Evolutionary conservation across 2,888 invertebrate genomes (phyloP).

Genomic region (Macrosiphum euphorbiae): DNA sequence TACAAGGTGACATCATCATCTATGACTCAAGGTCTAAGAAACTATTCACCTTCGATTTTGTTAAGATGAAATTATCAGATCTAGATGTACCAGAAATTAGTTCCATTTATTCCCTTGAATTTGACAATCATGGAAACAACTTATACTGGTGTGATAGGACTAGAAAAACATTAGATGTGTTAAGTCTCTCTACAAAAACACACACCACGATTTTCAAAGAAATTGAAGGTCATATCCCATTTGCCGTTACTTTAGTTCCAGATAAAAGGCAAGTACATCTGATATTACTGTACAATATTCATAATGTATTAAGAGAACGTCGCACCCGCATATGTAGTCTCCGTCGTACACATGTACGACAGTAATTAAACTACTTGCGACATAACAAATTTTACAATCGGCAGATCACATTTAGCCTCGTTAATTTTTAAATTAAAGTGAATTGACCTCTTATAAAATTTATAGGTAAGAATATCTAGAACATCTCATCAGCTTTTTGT

Average conservation of each 20-base stretch:
- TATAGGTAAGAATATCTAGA: too few species aligned
- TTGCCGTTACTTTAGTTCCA: slow-evolving; percentile 79
- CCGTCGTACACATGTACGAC: too few species aligned
- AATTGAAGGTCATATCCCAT: slow-evolving; percentile 75
- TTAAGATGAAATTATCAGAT: slow-evolving; percentile 67
- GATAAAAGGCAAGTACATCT: slow-evolving; percentile 75
- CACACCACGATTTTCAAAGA: slow-evolving; percentile 76
- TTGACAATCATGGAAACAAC: slow-evolving; percentile 80
- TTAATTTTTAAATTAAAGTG: too few species aligned
- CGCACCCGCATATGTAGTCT: too few species aligned
- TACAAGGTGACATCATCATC: slow-evolving; percentile 70
- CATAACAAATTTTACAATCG: too few species aligned
- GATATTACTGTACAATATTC: not conserved
- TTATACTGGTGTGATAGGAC: slow-evolving; percentile 81
- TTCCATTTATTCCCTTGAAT: slow-evolving; percentile 75
- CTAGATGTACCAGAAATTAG: slow-evolving; percentile 72
- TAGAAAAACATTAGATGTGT: slow-evolving; percentile 77
- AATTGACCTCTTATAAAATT: too few species aligned
- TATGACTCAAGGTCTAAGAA: slow-evolving; percentile 72
- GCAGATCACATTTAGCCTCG: too few species aligned
- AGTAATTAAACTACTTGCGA: too few species aligned
- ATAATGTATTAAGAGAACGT: not conserved
- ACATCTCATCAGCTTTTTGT: too few species aligned
- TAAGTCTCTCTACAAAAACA: slow-evolving; percentile 75
- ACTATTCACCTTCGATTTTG: slow-evolving; percentile 71